phyloP scores from a whole-genome alignment of 2,888 invertebrate genomes.

The Bedellia somnulentella region DNA sequence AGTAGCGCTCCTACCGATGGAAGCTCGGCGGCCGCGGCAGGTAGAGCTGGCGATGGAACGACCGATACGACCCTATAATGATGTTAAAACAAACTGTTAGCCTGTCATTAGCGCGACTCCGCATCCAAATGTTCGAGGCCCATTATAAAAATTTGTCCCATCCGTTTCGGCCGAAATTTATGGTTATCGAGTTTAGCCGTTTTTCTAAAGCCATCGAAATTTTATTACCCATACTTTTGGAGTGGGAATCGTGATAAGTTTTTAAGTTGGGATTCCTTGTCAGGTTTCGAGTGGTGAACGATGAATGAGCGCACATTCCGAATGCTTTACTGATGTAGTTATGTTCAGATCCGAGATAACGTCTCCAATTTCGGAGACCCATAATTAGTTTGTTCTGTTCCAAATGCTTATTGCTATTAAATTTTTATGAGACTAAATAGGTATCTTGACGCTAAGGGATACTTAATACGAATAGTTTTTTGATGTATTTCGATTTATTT shows the following conservation, averaged over 20 bases:
- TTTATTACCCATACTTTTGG: conserved; percentile 54
- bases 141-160: conserved; percentile 63
- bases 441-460: no score
- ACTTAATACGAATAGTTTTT: no score
- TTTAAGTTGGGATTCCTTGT: conserved; percentile 33
- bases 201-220: conserved; percentile 47
- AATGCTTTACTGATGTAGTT: conserved; percentile 8
- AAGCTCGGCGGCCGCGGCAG: conserved; percentile 18
- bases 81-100: conserved; percentile 62
- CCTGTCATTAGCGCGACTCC: conserved; percentile 54
- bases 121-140: conserved; percentile 49
- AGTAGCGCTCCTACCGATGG: no score
- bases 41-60: conserved; percentile 51
- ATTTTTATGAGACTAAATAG: no score
- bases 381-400: conserved; percentile 1
- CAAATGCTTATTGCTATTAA: not conserved
- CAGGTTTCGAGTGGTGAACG: conserved; percentile 23
- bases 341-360: conserved; percentile 5
- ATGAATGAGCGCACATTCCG: conserved; percentile 26
- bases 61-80: conserved; percentile 56
- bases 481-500: no score
- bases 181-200: conserved; percentile 53
- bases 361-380: not conserved
- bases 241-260: conserved; percentile 56
- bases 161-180: conserved; percentile 57